Evolutionary conservation across 2,888 invertebrate species (phyloP).

Genomic region (Athripsodes cinereus): DNA sequence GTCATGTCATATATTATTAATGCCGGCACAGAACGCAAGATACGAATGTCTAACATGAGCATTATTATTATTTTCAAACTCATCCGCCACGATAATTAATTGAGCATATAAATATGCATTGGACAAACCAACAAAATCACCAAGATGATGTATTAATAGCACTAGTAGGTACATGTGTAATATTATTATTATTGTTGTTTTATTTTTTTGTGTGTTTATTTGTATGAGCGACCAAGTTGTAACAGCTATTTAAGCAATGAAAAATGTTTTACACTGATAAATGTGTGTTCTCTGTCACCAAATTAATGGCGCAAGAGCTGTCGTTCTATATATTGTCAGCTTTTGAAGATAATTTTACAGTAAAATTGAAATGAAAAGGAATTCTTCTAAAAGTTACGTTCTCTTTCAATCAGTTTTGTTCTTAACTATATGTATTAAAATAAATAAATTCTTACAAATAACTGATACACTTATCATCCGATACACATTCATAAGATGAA

Average conservation of each 20-base stretch:
- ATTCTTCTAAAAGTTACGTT: too few species aligned
- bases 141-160: not conserved
- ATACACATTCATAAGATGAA: too few species aligned
- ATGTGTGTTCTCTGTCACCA: slow-evolving; percentile 25
- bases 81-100: slow-evolving; percentile 1
- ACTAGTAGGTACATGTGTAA: not conserved
- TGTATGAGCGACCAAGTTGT: not conserved
- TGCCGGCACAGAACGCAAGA: too few species aligned
- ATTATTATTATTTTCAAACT: not conserved
- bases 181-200: not conserved
- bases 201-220: not conserved
- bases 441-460: too few species aligned
- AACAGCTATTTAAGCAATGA: slow-evolving; percentile 22
- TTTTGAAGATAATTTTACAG: slow-evolving; percentile 2
- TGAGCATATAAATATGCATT: not conserved
- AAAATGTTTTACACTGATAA: slow-evolving; percentile 25
- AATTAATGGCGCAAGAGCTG: slow-evolving; percentile 23
- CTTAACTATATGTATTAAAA: too few species aligned
- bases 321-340: not conserved
- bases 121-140: not conserved
- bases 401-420: too few species aligned
- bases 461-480: too few species aligned
- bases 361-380: not conserved
- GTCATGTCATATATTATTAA: too few species aligned
- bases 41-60: too few species aligned